phyloP scores from a whole-genome alignment of 2,113 vertebrate genomes.

The Bungarus multicinctus region DNA sequence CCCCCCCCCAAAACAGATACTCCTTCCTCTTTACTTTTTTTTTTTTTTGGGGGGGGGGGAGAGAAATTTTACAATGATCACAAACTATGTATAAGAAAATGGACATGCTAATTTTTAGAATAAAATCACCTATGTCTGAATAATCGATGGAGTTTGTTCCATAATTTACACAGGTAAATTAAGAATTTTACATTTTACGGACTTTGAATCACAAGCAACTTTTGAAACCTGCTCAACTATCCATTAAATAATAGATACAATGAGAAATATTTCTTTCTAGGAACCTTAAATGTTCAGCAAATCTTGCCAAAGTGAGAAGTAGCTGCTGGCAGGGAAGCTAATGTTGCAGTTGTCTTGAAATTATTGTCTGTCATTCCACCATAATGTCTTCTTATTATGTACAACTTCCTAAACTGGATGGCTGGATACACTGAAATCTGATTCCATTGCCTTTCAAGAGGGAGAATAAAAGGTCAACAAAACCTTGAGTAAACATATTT shows the following conservation, averaged over 20 bases:
- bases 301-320: neutral
- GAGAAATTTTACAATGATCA: neutral
- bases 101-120: neutral
- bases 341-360: neutral
- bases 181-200: neutral
- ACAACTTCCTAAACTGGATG: neutral
- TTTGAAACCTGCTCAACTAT: neutral
- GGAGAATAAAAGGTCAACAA: neutral
- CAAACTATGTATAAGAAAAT: neutral
- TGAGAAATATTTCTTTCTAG: neutral
- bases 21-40: neutral
- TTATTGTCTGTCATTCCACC: neutral
- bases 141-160: neutral
- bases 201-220: neutral
- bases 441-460: neutral
- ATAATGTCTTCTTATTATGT: neutral
- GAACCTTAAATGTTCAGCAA: neutral
- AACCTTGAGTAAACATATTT: neutral
- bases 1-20: conserved; percentile 11
- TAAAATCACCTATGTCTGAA: neutral
- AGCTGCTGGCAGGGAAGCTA: neutral
- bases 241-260: neutral
- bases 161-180: neutral
- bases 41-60: neutral
- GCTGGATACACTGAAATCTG: neutral